Conservation (phyloP, 2,888 invertebrate genomes). For the Choristoneura rosaceana region DNA sequence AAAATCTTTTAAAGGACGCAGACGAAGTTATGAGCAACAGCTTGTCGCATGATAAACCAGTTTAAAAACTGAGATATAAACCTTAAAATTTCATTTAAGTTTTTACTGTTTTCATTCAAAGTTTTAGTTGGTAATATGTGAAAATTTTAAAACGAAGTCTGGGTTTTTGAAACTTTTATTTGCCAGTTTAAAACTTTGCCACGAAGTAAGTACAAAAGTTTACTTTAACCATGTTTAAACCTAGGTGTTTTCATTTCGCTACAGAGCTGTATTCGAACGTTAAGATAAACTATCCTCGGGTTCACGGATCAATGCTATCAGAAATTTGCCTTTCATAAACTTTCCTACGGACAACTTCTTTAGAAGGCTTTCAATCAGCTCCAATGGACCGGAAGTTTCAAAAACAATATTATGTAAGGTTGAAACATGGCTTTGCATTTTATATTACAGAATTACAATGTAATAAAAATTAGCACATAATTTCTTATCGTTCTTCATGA, state of each 20-base stretch:
- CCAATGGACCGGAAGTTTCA: slow-evolving; percentile 17
- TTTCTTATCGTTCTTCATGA: too few species aligned
- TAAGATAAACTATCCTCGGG: slow-evolving; percentile 35
- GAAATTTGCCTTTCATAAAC: slow-evolving; percentile 38
- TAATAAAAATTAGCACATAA: too few species aligned
- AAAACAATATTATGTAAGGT: slow-evolving; percentile 30
- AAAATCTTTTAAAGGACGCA: too few species aligned
- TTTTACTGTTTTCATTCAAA: too few species aligned
- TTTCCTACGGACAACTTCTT: slow-evolving; percentile 32
- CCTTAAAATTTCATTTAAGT: too few species aligned
- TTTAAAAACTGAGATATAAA: too few species aligned
- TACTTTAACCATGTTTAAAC: background rate
- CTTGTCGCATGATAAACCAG: too few species aligned
- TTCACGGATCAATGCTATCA: slow-evolving; percentile 35
- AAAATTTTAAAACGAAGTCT: too few species aligned
- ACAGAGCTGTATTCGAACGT: slow-evolving; percentile 2
- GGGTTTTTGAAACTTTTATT: too few species aligned
- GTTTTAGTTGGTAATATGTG: too few species aligned
- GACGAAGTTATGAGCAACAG: too few species aligned
- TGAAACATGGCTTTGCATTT: background rate
- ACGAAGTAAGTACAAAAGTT: background rate
- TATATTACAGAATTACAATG: background rate
- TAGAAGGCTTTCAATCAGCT: slow-evolving; percentile 32
- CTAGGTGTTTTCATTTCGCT: slow-evolving; percentile 26
- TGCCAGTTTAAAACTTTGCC: too few species aligned